phyloP scores from a whole-genome alignment of 2,113 vertebrate genomes.

The Atrichornis clamosus region DNA sequence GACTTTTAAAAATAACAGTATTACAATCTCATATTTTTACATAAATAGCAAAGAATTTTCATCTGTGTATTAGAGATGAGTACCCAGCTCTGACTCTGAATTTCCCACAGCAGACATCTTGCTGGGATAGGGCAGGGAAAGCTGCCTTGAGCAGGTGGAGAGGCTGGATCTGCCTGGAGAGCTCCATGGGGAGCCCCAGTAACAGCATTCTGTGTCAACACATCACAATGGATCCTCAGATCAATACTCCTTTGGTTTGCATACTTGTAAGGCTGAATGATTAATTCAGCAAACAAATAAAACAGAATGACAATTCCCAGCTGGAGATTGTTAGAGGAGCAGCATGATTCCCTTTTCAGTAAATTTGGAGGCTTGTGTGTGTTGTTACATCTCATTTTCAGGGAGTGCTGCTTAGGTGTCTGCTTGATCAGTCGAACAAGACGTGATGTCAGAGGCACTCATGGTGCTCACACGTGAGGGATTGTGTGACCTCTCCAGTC shows the following conservation, averaged over 20 bases:
- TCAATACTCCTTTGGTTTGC: not conserved
- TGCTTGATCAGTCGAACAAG: not conserved
- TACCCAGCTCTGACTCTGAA: not conserved
- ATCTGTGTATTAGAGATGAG: not conserved
- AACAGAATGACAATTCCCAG: not conserved
- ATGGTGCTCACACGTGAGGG: not conserved
- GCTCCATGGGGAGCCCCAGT: not conserved
- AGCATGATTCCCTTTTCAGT: not conserved
- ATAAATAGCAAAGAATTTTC: not conserved
- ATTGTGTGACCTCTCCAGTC: not conserved
- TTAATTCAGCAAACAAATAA: not conserved
- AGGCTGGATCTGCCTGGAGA: not conserved
- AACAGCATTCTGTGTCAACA: not conserved
- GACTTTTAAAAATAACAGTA: accelerated
- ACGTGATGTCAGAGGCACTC: not conserved
- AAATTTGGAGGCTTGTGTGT: not conserved
- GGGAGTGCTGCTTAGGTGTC: not conserved
- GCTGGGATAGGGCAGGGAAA: not conserved
- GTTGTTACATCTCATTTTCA: not conserved
- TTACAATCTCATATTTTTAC: not conserved
- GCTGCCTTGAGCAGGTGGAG: not conserved
- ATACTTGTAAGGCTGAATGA: not conserved
- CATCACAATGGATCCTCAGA: not conserved
- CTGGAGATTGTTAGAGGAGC: not conserved
- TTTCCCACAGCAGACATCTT: not conserved